Evolutionary conservation across 2,888 invertebrate genomes (phyloP).

Genomic region (Megaustenia siamemsis): DNA sequence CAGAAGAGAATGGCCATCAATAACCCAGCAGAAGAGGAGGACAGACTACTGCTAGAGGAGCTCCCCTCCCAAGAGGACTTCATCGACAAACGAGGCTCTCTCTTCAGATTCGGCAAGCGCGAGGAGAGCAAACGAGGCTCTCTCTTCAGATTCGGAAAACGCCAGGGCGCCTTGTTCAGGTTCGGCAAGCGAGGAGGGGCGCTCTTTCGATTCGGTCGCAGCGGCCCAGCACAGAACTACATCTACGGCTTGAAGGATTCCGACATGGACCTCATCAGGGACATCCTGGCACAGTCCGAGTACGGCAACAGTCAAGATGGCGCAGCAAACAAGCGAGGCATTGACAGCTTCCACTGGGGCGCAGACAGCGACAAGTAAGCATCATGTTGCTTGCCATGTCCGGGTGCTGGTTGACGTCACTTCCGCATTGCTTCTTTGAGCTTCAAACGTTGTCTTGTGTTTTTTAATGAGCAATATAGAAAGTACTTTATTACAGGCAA

Average conservation of each 20-base stretch:
- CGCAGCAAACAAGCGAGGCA: conserved; percentile 41
- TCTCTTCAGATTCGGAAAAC: conserved; percentile 67
- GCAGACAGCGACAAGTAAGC: conserved; percentile 44
- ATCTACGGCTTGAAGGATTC: conserved; percentile 51
- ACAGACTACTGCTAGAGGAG: not conserved
- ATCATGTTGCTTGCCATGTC: no score
- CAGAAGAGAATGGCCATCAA: not conserved
- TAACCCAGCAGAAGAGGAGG: not conserved
- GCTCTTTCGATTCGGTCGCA: conserved; percentile 63
- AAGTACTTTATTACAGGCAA: no score
- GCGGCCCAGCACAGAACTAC: not conserved
- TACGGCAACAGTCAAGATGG: conserved; percentile 7
- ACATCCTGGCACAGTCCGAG: conserved; percentile 43
- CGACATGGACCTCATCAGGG: conserved; percentile 47
- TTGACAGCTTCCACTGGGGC: conserved; percentile 56
- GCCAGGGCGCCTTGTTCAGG: conserved; percentile 61
- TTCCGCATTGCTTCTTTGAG: no score
- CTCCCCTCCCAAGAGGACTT: not conserved
- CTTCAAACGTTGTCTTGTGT: no score
- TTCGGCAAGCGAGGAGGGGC: conserved; percentile 64
- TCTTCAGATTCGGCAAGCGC: conserved; percentile 67
- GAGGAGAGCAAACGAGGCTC: conserved; percentile 62
- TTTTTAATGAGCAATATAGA: no score
- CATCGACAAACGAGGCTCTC: conserved; percentile 62
- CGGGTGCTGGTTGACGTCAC: no score